These are phyloP conservation scores for Sula dactylatra DNA, from an alignment of 2,113 vertebrate species.

Conservation along the genomic window DNA sequence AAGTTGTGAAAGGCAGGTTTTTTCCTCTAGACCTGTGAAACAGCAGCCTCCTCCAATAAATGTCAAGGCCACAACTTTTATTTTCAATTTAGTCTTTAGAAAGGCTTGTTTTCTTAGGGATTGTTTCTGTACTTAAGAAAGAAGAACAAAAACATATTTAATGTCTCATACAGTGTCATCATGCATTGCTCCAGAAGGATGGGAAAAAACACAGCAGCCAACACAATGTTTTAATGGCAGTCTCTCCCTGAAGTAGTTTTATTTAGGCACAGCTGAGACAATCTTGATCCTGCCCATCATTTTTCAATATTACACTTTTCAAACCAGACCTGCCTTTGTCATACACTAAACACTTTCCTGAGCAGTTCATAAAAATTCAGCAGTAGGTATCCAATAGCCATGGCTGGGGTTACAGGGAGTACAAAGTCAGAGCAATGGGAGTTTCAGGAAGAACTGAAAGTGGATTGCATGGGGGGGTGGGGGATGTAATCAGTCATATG, in stretches of 20 bases:
- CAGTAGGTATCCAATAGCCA: not conserved
- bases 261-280: constrained; percentile 57
- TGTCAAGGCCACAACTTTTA: not conserved
- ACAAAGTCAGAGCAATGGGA: not conserved
- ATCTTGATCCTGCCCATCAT: constrained; percentile 50
- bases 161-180: not conserved
- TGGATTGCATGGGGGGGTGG: not conserved
- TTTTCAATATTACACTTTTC: constrained; percentile 42
- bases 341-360: not conserved
- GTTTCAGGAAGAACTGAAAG: not conserved
- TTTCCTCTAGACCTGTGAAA: not conserved
- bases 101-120: constrained; percentile 34
- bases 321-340: constrained; percentile 19
- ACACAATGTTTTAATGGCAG: constrained; percentile 15
- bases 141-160: constrained; percentile 10
- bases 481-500: not conserved
- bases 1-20: constrained; percentile 17
- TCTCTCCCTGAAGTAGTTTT: constrained; percentile 51
- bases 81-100: constrained; percentile 43
- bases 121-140: constrained; percentile 18
- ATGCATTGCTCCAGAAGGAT: not conserved
- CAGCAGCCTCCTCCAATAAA: not conserved
- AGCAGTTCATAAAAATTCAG: not conserved
- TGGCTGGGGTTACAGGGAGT: not conserved
- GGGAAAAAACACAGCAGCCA: not conserved